Base-by-base conservation (phyloP, 2,888 invertebrate genomes). In the Andricus quercusramuli region DNA sequence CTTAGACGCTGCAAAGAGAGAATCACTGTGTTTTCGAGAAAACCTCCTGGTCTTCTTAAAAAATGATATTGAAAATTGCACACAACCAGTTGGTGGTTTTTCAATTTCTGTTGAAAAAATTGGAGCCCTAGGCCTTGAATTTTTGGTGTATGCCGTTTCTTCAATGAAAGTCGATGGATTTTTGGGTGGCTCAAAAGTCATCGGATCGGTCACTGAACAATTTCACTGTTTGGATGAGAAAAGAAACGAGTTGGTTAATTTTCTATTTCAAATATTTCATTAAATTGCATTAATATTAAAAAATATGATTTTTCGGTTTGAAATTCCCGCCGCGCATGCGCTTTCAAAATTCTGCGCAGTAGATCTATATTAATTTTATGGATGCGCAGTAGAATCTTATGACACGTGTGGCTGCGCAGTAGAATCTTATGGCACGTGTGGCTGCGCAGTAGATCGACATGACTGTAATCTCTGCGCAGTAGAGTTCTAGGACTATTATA, bases 151-250 rank as follows among this genome's bases (percentile, higher is more conserved):
- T 92, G 92, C 95, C 15, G 94, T 95, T 44, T 95, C 95, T 25
- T 94, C 95, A 86, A 94, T 95, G 77, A 94, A 94, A 65, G 93
- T 94, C 79, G 93, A 94, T 87, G 94, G 94, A 56, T 93, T 93
- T 80, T 94, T 94, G 88, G 94, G 94, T 80, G 95, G 95, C 17
- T 94, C 95, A 17, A 94, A 94, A 86, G 93, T 95, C 80, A 94
- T 95, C 77, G 94, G 94, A 85, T 95, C 95, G 90, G 91, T 94
- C 81, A 95, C 95, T 85, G 92, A 93, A 82, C 94, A 95, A 87
- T 93, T 95, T 78, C 95, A 95, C 84, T 95, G 95, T 20, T 93
- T 95, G 90, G 95, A 95, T 93, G 95, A 96, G 90, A 95, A 95
- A 87, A 93, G 95, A 92, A 93, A 93, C 56, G 94, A 94, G 94